A percentile compares a stretch with the other conserved stretches of the same genome.
These are phyloP conservation scores for Diplodus sargus DNA, from an alignment of 2,797 vertebrate genomes.

Conservation along the genomic window DNA sequence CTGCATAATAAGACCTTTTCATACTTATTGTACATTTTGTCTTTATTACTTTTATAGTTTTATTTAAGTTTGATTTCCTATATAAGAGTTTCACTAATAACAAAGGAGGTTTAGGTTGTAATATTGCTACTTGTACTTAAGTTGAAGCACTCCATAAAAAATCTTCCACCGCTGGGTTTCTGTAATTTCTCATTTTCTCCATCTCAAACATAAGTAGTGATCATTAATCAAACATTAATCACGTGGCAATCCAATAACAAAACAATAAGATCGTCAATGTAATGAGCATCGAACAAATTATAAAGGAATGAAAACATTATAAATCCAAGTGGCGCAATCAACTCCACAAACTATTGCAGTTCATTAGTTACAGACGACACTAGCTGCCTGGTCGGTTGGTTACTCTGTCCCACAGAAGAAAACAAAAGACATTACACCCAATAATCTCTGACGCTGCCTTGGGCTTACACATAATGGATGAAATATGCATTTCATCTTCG, in stretches of 20 bases:
- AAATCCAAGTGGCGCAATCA: not conserved
- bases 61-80: not conserved
- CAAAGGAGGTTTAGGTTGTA: not conserved
- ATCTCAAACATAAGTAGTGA: not conserved
- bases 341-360: not conserved
- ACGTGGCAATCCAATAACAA: not conserved
- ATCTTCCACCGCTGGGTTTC: not conserved
- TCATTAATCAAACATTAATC: constrained; percentile 7
- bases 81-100: not conserved
- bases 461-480: not conserved
- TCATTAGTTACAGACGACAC: constrained; percentile 15
- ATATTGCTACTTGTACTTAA: not conserved
- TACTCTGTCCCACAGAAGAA: not conserved
- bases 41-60: not conserved
- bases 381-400: not conserved
- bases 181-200: not conserved
- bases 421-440: constrained; percentile 1
- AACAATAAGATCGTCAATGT: not conserved
- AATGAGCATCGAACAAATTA: constrained; percentile 5
- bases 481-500: constrained; percentile 13
- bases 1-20: not conserved
- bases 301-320: not conserved
- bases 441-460: constrained; percentile 8
- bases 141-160: not conserved
- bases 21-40: not conserved